Evolutionary conservation across 2,888 invertebrate genomes (phyloP).

Genomic region (Nephrotoma flavescens): DNA sequence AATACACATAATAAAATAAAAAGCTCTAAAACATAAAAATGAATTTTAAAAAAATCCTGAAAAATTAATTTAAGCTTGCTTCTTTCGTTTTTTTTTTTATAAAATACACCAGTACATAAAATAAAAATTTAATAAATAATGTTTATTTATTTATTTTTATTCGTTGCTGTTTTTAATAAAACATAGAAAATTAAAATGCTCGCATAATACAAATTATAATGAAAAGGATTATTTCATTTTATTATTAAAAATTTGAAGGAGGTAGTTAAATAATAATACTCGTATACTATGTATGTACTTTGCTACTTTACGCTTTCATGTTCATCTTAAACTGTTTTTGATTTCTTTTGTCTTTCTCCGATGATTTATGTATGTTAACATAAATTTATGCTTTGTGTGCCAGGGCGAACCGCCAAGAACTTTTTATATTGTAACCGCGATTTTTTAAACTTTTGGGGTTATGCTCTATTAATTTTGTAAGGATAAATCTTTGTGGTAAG

Average conservation of each 20-base stretch:
- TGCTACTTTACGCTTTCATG: neutral
- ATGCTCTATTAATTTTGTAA: no score
- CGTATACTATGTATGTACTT: neutral
- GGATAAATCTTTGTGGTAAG: no score
- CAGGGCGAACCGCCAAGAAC: neutral
- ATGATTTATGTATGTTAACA: neutral
- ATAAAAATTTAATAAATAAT: neutral
- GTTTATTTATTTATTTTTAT: neutral
- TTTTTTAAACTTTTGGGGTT: no score
- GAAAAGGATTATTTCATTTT: neutral
- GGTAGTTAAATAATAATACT: neutral
- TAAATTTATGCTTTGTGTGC: neutral
- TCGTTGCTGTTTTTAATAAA: neutral
- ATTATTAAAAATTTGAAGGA: neutral
- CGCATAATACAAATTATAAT: neutral
- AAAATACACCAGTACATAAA: neutral
- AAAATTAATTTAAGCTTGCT: neutral
- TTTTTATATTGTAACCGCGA: no score
- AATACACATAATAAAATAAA: neutral
- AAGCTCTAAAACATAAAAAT: neutral
- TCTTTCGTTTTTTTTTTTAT: neutral
- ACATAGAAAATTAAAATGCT: neutral
- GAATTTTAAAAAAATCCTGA: neutral
- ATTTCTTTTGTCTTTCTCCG: neutral
- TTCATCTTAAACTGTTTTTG: neutral